phyloP scores from a whole-genome alignment of 2,888 invertebrate species.

The Sinopyrophorus schimmeli region DNA sequence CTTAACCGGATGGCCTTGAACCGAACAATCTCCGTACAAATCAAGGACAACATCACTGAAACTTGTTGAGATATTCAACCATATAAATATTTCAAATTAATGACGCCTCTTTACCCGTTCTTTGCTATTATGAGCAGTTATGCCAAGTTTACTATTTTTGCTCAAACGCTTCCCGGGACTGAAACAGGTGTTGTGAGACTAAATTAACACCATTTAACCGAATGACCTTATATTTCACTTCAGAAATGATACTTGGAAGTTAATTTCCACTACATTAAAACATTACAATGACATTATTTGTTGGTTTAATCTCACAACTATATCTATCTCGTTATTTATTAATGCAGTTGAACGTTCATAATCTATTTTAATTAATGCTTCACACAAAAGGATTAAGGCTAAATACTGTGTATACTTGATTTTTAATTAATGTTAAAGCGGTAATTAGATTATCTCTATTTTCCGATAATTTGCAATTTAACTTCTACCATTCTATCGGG shows the following conservation, averaged over 20 bases:
- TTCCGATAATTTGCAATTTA: too few relatives aligned
- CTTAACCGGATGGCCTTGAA: slow-evolving; percentile 46
- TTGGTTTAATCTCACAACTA: slow-evolving; percentile 11
- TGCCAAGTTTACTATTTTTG: slow-evolving; percentile 3
- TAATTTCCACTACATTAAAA: slow-evolving; percentile 4
- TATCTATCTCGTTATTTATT: slow-evolving; percentile 10
- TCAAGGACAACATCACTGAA: slow-evolving; percentile 39
- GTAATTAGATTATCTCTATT: too few relatives aligned
- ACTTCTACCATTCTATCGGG: too few relatives aligned
- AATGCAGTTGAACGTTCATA: slow-evolving; percentile 5
- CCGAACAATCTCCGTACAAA: slow-evolving; percentile 43
- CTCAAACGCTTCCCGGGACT: background rate
- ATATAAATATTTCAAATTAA: slow-evolving; percentile 13
- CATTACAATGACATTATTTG: slow-evolving; percentile 4
- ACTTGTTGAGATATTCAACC: slow-evolving; percentile 16
- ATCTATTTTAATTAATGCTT: slow-evolving; percentile 6
- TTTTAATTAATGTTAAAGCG: too few relatives aligned
- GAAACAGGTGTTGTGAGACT: background rate
- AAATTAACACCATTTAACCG: background rate
- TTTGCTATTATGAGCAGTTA: slow-evolving; percentile 3
- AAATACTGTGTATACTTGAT: background rate
- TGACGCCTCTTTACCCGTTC: slow-evolving; percentile 10
- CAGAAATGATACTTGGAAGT: background rate
- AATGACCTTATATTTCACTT: background rate
- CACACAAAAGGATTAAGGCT: slow-evolving; percentile 1